Conservation (phyloP, 2,888 invertebrate species). For the Noctua fimbriata region DNA sequence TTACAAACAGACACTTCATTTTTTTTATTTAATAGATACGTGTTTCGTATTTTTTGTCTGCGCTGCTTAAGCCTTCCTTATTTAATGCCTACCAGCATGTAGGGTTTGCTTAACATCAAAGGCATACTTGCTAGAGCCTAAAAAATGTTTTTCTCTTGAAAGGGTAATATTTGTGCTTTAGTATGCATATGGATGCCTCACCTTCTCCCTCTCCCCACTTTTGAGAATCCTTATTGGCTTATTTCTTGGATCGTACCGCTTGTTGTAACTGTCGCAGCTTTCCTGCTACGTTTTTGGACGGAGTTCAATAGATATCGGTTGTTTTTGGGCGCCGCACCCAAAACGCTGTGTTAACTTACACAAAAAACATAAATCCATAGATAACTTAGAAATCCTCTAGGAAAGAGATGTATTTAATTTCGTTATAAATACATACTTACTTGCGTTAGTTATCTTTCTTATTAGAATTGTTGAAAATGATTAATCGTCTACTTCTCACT, state of each 20-base stretch:
- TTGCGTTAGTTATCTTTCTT: background rate
- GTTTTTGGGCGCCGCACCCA: conserved; percentile 12
- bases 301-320: conserved; percentile 38
- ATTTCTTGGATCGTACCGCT: background rate
- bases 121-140: background rate
- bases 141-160: background rate
- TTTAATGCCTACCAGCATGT: background rate
- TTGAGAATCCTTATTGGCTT: background rate
- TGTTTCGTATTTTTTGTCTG: background rate
- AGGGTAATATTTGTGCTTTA: background rate
- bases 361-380: conserved; percentile 27
- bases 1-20: too few relatives aligned
- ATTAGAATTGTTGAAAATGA: background rate
- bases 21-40: background rate
- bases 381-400: too few relatives aligned
- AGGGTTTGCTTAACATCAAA: background rate
- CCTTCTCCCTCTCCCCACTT: background rate
- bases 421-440: background rate
- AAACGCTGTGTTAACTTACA: conserved; percentile 31
- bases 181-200: background rate
- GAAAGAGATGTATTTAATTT: background rate
- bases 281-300: conserved; percentile 7
- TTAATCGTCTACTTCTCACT: background rate
- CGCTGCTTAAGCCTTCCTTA: background rate
- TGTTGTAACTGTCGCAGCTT: background rate